Base-by-base conservation (phyloP, 2,113 vertebrate genomes). In the Pangasianodon hypophthalmus region DNA sequence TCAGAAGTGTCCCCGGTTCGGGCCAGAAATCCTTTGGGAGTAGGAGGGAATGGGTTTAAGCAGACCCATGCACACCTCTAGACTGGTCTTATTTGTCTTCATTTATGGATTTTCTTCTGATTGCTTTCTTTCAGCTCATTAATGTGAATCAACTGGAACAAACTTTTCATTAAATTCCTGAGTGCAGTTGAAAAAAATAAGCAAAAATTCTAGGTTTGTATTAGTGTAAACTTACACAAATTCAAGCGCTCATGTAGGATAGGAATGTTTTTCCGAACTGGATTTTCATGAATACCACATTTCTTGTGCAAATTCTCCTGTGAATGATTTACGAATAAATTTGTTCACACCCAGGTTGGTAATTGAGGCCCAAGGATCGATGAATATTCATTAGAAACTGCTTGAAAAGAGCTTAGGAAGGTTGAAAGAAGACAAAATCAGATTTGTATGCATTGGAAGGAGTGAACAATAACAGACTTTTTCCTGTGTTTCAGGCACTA, bases 401-500 rank as follows among this genome's bases (percentile, higher is more conserved):
- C 46, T 52, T 50, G 10, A 80, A 50, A 80, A 50, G 2, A 44
- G 13, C 46, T 80, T 80, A 2, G 16, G 14, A 50, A 29, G 24
- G 41, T 50, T 80, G 4, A 77, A 46, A 1, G 8, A 77, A 29
- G 14, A n/a, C 80, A 54, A 60, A 60, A 41, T 62, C 37, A 62
- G n/a, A 24, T 44, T 26, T 62, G 19, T 7, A 44, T 84, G 37
- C 37, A 62, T 6, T 60, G 56, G 4, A 79, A 85, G 24, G 26
- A 75, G 9, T 56, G 48, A 44, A 60, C 50, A 73, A 54, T 82
- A 77, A 86, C 26, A 46, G 56, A 67, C 50, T 80, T 54, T 89
- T 6, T 93, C 44, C 44, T 93, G 52, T 94, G 84, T 90, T 91
- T 92, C 94, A 99, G 98, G 98, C 94, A 99, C 98, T 94, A 99